A percentile compares a stretch with the other conserved stretches of the same genome.
These are phyloP conservation scores for Pyrgilauda ruficollis DNA, from an alignment of 2,113 vertebrate species.

Conservation along the genomic window DNA sequence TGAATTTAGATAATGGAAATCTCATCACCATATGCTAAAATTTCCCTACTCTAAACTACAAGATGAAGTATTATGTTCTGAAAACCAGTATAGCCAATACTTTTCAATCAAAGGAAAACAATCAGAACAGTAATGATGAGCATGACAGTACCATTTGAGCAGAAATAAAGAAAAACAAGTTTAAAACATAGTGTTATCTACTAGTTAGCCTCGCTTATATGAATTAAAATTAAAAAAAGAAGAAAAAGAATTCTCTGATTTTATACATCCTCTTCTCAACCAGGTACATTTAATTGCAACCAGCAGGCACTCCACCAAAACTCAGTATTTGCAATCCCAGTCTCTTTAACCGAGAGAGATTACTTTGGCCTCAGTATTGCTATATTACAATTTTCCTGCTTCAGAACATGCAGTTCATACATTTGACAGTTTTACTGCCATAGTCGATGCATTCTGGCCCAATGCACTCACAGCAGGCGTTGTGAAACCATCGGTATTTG, in stretches of 20 bases:
- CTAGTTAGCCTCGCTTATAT: not conserved
- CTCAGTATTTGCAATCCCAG: not conserved
- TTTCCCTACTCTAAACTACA: constrained; percentile 25
- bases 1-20: not conserved
- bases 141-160: not conserved
- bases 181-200: constrained; percentile 8
- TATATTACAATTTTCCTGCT: not conserved
- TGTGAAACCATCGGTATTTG: constrained; percentile 99
- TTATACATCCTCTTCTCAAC: constrained; percentile 46
- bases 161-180: constrained; percentile 12
- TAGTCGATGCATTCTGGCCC: constrained; percentile 97
- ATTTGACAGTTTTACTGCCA: constrained; percentile 95
- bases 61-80: not conserved
- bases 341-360: not conserved
- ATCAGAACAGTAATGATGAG: not conserved
- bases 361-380: constrained; percentile 40
- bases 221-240: not conserved
- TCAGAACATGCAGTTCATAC: constrained; percentile 97
- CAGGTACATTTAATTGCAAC: not conserved
- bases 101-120: constrained; percentile 26
- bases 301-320: constrained; percentile 30
- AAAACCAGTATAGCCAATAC: not conserved
- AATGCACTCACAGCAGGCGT: constrained; percentile 97
- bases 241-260: not conserved
- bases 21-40: not conserved